Percentiles rank a stretch among this genome's conserved stretches.
These are phyloP conservation scores for Acrossocheilus wenchowensis DNA, from an alignment of 2,797 vertebrate genomes.

Conservation along the genomic window DNA sequence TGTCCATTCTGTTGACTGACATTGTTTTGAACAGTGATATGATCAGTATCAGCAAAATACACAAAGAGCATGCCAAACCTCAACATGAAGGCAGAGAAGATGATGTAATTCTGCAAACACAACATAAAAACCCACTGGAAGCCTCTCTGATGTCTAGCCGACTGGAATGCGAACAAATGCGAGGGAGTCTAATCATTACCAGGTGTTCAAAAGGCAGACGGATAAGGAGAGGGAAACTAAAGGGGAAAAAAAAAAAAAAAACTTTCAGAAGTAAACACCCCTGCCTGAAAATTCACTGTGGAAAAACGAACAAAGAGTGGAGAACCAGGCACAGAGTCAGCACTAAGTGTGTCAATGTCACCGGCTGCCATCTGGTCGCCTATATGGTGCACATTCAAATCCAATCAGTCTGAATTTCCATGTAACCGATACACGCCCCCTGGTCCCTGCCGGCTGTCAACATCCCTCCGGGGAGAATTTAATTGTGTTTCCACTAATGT, in stretches of 20 bases:
- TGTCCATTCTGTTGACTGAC: not conserved
- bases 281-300: conserved; percentile 43
- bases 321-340: conserved; percentile 54
- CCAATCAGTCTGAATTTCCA: conserved; percentile 64
- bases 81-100: conserved; percentile 31
- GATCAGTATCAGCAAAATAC: conserved; percentile 53
- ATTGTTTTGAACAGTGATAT: conserved; percentile 28
- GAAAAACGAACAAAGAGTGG: conserved; percentile 49
- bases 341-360: conserved; percentile 60
- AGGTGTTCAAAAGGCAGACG: conserved; percentile 76
- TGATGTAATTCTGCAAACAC: conserved; percentile 63
- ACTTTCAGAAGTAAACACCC: conserved; percentile 75
- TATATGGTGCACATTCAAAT: conserved; percentile 63
- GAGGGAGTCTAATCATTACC: conserved; percentile 76
- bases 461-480: conserved; percentile 50
- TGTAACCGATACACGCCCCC: conserved; percentile 61
- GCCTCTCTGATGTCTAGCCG: conserved; percentile 68
- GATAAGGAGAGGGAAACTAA: conserved; percentile 58
- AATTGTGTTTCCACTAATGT: conserved; percentile 57
- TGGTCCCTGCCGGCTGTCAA: conserved; percentile 58
- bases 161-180: conserved; percentile 66
- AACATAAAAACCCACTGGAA: conserved; percentile 62
- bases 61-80: conserved; percentile 34
- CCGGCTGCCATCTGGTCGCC: conserved; percentile 59
- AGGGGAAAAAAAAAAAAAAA: conserved; percentile 9